Conservation (phyloP, 2,113 vertebrate species). For the Callipepla squamata region DNA sequence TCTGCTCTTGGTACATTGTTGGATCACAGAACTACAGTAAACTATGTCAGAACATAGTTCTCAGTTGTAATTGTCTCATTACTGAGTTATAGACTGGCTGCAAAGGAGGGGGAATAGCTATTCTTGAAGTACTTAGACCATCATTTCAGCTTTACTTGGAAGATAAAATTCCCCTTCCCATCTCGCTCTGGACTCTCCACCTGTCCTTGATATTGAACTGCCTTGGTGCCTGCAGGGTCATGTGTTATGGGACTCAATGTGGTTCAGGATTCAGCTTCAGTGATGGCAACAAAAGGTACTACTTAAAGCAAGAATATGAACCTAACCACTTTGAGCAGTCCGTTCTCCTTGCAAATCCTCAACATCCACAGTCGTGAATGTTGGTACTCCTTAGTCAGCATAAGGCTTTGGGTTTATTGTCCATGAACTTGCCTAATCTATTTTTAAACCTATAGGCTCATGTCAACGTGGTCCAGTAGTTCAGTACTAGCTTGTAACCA, state of each 20-base stretch:
- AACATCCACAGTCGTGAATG: neutral
- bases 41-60: neutral
- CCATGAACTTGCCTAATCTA: neutral
- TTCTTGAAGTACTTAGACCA: neutral
- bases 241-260: neutral
- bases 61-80: neutral
- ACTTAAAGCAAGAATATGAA: accelerated
- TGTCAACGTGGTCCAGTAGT: neutral
- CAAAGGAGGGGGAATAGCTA: neutral
- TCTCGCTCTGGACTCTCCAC: neutral
- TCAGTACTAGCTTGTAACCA: neutral
- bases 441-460: neutral
- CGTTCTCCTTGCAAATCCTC: neutral
- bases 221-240: neutral
- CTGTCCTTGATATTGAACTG: neutral
- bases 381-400: neutral
- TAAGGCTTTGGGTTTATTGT: neutral
- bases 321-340: neutral
- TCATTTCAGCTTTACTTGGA: neutral
- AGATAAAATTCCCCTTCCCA: neutral
- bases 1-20: neutral
- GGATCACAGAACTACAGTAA: neutral
- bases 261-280: neutral
- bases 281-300: neutral
- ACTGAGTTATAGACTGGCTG: neutral